A percentile compares a stretch with the other conserved stretches of the same genome.
Evolutionary conservation across 2,888 invertebrate genomes (phyloP).

Genomic region (Ditylenchus weischeri): DNA sequence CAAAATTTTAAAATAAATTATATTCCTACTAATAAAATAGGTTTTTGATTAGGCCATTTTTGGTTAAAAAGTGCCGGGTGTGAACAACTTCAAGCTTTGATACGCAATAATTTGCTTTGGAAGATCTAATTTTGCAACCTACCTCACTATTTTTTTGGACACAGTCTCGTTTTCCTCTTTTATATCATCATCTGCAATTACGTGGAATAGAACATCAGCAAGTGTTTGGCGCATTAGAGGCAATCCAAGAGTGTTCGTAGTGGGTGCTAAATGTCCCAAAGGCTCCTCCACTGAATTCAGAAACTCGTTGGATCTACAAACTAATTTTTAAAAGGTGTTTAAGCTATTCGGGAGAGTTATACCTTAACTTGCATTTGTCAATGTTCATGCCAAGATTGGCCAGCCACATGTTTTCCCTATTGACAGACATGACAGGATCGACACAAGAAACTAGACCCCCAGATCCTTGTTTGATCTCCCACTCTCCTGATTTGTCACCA

Average conservation of each 20-base stretch:
- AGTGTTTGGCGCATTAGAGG: conserved; percentile 55
- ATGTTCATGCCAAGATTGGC: conserved; percentile 58
- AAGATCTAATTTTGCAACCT: neutral
- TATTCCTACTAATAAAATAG: too few relatives aligned
- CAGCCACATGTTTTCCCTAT: conserved; percentile 57
- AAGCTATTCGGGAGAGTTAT: neutral
- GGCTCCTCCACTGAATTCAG: conserved; percentile 29
- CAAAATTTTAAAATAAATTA: too few relatives aligned
- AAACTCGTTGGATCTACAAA: conserved; percentile 28
- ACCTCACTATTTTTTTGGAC: conserved; percentile 19
- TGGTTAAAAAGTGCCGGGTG: too few relatives aligned
- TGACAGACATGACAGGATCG: conserved; percentile 57
- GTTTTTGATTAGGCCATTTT: too few relatives aligned
- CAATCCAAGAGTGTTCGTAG: conserved; percentile 57
- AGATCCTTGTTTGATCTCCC: conserved; percentile 56
- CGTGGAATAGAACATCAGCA: conserved; percentile 57
- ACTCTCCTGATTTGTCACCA: conserved; percentile 52
- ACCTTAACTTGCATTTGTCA: conserved; percentile 38
- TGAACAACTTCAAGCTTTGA: too few relatives aligned
- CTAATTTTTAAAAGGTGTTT: neutral
- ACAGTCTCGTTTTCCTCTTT: conserved; percentile 39
- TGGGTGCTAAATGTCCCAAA: conserved; percentile 40
- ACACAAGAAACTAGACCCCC: conserved; percentile 59
- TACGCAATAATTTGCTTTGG: too few relatives aligned
- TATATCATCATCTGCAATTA: conserved; percentile 53